Base-by-base conservation (phyloP, 2,113 vertebrate genomes). In the Nicator chloris region DNA sequence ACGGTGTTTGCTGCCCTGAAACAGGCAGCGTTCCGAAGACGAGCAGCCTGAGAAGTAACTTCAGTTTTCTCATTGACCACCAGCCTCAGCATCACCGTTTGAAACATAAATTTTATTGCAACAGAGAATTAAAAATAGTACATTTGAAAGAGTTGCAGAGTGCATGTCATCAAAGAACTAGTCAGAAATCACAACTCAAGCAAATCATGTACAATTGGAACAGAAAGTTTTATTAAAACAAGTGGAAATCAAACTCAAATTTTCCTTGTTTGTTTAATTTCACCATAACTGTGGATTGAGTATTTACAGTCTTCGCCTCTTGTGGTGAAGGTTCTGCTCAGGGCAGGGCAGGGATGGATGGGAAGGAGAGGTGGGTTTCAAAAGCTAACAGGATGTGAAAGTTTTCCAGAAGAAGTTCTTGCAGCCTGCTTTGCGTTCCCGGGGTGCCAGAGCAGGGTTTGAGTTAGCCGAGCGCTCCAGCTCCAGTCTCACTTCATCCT, bases 381-480 rank as follows among this genome's bases (percentile, higher is more conserved):
- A 91, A 73, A 96, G 97, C 98, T 99, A 99, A 97, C 99, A 99
- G 93, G 99, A 99, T 50, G 99, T 99, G 98, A 99, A 99, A 11
- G 99, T 99, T 98, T 99, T 99, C 99, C 99, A 99, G 98, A 99
- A 99, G 99, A 99, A 99, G 96, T 99, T 99, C 98, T 99, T 99
- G 98, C 99, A 99, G 68, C 99, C 99, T 0, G 99, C 99, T 97
- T 99, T 99, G 93, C 99, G 99, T 97, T 99, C 99, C 49, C 99
- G 98, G 40, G 99, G 99, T 9, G 98, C 98, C 93, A 99, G 97
- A 64, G 99, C 98, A 0, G 99, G 98, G 80, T 98, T 98, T 35
- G 98, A 97, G 88, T 98, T 98, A 57, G 98, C 98, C 16, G 99
- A 98, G 49, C 99, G 98, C 93, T 99, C 99, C 95, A 99, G 98